Conservation (phyloP, 2,113 vertebrate genomes). For the Acanthisitta chloris region DNA sequence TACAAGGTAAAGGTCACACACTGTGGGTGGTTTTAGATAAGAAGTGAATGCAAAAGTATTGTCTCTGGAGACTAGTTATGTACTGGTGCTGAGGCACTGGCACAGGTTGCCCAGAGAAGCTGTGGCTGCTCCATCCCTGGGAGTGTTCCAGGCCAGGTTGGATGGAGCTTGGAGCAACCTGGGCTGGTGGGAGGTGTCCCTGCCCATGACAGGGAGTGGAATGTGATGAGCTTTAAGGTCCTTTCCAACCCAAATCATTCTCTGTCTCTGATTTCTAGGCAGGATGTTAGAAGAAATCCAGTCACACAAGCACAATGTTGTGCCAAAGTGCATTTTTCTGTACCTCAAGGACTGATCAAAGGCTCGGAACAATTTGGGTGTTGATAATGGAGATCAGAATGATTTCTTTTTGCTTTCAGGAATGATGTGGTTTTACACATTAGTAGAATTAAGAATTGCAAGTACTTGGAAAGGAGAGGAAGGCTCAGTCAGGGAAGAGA, state of each 20-base stretch:
- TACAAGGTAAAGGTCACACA: conserved; percentile 71
- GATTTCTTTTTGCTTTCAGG: background rate
- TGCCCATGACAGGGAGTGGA: too few relatives aligned
- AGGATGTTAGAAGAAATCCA: background rate
- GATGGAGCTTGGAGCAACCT: accelerated
- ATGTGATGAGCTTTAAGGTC: background rate
- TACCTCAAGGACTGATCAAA: background rate
- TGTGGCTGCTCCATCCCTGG: background rate
- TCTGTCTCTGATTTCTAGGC: accelerated
- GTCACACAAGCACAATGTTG: accelerated
- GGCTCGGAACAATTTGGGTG: background rate
- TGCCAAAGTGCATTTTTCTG: background rate
- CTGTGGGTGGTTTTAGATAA: accelerated
- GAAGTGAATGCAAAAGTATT: accelerated
- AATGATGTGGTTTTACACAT: accelerated
- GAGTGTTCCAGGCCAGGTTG: accelerated
- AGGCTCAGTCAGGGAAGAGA: background rate
- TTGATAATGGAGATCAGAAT: accelerated
- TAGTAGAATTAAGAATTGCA: background rate
- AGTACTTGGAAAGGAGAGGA: background rate
- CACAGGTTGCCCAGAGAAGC: background rate
- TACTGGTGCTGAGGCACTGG: accelerated
- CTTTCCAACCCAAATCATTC: background rate
- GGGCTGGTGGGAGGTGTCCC: background rate
- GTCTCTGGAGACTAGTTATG: background rate